A percentile compares a stretch with the other conserved stretches of the same genome.
These are phyloP conservation scores for Willisornis vidua DNA, from an alignment of 2,113 vertebrate genomes.

Conservation along the genomic window DNA sequence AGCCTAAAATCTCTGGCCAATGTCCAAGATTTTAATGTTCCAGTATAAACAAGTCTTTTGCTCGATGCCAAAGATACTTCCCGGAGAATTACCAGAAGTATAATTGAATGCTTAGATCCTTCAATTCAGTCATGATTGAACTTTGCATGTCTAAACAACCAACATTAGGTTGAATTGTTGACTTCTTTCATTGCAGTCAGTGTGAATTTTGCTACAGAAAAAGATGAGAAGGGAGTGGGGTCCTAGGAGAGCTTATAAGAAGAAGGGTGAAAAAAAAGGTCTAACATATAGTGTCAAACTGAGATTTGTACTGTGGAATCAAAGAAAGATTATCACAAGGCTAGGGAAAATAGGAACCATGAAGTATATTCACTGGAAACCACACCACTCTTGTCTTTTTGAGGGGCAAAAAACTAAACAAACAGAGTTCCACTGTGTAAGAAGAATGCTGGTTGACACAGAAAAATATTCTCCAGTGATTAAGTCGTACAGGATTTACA, in stretches of 20 bases:
- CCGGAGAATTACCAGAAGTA: not conserved
- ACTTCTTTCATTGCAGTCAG: not conserved
- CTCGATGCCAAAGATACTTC: not conserved
- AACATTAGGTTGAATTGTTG: not conserved
- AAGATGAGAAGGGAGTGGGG: not conserved
- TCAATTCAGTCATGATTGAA: not conserved
- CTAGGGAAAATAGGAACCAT: not conserved
- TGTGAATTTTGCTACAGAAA: not conserved
- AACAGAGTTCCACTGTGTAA: not conserved
- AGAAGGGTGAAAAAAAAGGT: not conserved
- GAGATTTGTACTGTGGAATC: not conserved
- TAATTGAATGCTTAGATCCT: not conserved
- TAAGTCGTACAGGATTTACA: not conserved
- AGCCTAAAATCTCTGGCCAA: not conserved
- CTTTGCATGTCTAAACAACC: not conserved
- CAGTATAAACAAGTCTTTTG: not conserved
- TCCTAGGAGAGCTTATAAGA: not conserved
- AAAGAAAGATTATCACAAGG: not conserved
- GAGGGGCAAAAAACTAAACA: not conserved
- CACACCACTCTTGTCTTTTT: not conserved
- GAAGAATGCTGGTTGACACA: not conserved
- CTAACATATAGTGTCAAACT: not conserved
- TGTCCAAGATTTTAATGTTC: not conserved
- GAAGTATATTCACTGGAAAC: not conserved
- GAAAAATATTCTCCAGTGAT: constrained; percentile 16